These are phyloP conservation scores for Eledone cirrhosa DNA, from an alignment of 2,888 invertebrate species.

Conservation along the genomic window DNA sequence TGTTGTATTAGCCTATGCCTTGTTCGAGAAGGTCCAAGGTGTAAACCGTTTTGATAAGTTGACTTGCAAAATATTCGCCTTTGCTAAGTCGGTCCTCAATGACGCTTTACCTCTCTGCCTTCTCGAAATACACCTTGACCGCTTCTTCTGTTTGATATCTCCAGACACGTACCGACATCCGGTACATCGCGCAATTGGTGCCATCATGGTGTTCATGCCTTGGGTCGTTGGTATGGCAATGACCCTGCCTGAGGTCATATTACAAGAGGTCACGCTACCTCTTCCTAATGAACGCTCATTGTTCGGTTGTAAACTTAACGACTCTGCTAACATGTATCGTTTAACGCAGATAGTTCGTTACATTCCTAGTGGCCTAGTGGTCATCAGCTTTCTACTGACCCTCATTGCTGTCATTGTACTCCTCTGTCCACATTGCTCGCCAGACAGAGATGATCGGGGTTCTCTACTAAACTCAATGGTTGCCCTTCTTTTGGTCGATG, in stretches of 20 bases:
- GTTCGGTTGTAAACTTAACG: conserved; percentile 15
- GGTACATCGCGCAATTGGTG: conserved; percentile 20
- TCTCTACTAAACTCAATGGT: conserved; percentile 27
- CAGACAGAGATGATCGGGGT: conserved; percentile 23
- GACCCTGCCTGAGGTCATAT: conserved; percentile 27
- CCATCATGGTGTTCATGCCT: conserved; percentile 21
- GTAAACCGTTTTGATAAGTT: neutral
- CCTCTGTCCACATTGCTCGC: conserved; percentile 24
- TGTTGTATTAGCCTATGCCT: conserved; percentile 17
- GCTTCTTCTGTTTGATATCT: conserved; percentile 22
- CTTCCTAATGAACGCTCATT: neutral
- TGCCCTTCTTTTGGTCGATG: conserved; percentile 22
- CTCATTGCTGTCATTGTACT: conserved; percentile 18
- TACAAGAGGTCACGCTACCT: neutral
- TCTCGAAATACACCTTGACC: conserved; percentile 26
- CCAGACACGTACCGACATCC: conserved; percentile 25
- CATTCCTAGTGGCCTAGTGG: conserved; percentile 12
- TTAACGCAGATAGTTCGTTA: conserved; percentile 26
- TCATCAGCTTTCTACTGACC: neutral
- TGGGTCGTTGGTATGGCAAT: conserved; percentile 27
- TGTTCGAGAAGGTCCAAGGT: neutral
- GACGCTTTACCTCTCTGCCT: conserved; percentile 21
- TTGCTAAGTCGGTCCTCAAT: conserved; percentile 14
- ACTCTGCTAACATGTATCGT: neutral
- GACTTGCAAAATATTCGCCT: conserved; percentile 21